A percentile compares a stretch with the other conserved stretches of the same genome.
These are phyloP conservation scores for Pharmacophagus antenor DNA, from an alignment of 2,888 invertebrate genomes.

Conservation along the genomic window DNA sequence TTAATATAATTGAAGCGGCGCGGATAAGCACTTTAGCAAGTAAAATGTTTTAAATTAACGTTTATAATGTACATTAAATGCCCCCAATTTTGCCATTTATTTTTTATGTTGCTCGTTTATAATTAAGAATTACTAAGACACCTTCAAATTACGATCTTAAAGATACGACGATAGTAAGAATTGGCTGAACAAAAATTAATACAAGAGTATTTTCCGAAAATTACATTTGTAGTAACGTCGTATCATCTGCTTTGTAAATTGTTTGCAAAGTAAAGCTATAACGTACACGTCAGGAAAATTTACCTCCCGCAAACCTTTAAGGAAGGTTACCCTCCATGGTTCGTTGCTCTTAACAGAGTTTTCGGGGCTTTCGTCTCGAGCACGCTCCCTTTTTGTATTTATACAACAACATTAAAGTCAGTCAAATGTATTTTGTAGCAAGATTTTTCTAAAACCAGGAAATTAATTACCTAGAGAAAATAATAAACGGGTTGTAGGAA, in stretches of 20 bases:
- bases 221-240: not conserved
- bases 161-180: not conserved
- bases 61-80: too few species aligned
- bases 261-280: slow-evolving; percentile 12
- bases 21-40: too few species aligned
- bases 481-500: too few species aligned
- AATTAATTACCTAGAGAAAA: too few species aligned
- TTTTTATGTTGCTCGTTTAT: too few species aligned
- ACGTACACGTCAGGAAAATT: slow-evolving; percentile 24
- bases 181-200: not conserved
- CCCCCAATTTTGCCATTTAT: too few species aligned
- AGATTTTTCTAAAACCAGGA: slow-evolving; percentile 1
- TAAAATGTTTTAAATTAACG: too few species aligned
- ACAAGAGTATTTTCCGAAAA: not conserved
- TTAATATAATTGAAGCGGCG: too few species aligned
- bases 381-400: slow-evolving; percentile 13
- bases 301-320: slow-evolving; percentile 23
- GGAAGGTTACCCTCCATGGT: slow-evolving; percentile 20
- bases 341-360: slow-evolving; percentile 27
- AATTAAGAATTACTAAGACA: too few species aligned
- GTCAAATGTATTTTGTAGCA: slow-evolving; percentile 18
- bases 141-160: too few species aligned
- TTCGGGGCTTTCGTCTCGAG: slow-evolving; percentile 9
- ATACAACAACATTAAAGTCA: slow-evolving; percentile 18
- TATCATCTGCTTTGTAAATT: slow-evolving; percentile 13